Percentiles rank a stretch among this genome's conserved stretches.
phyloP scores from a whole-genome alignment of 2,797 vertebrate genomes.

The Gymnopithys bicolor region DNA sequence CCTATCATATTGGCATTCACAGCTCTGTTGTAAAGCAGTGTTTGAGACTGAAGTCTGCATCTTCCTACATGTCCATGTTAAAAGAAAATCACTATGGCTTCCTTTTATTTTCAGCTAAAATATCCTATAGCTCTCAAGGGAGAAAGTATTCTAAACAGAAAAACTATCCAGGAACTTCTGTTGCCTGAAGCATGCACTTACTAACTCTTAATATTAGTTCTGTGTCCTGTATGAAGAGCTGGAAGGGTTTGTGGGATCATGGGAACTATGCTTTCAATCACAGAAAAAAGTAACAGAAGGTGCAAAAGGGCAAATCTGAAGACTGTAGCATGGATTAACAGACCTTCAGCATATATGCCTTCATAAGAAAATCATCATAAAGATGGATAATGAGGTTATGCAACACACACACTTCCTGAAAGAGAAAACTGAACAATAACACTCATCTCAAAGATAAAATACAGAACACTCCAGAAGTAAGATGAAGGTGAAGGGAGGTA shows the following conservation, averaged over 20 bases:
- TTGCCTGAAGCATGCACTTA: neutral
- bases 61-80: accelerated
- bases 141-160: neutral
- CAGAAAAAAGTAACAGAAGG: neutral
- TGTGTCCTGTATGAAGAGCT: neutral
- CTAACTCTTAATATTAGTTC: neutral
- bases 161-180: neutral
- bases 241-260: neutral
- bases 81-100: neutral
- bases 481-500: neutral
- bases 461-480: neutral
- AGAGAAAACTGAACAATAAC: neutral
- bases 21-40: neutral
- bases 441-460: neutral
- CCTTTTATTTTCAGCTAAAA: neutral
- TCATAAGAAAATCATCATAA: neutral
- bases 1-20: neutral
- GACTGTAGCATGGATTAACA: neutral
- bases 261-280: neutral
- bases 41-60: neutral
- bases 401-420: neutral
- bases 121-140: neutral
- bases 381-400: neutral
- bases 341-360: neutral
- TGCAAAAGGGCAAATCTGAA: neutral